phyloP scores from a whole-genome alignment of 2,113 vertebrate genomes.

The Tyto alba region DNA sequence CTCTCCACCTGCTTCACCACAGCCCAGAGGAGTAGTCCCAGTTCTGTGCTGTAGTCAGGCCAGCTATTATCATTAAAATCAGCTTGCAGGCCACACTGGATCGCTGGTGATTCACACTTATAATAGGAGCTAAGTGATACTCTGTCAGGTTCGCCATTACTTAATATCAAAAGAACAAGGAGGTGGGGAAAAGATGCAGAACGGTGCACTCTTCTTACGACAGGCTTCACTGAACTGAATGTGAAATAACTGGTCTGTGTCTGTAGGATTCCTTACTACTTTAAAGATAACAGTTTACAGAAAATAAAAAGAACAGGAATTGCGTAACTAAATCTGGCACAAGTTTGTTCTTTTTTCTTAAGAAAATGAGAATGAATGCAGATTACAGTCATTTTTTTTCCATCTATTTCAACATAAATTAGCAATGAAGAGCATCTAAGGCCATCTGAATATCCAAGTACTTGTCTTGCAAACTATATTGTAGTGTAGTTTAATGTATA shows the following conservation, averaged over 20 bases:
- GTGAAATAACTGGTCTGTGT: neutral
- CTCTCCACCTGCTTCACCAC: neutral
- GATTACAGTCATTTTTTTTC: neutral
- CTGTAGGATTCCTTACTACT: neutral
- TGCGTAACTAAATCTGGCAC: neutral
- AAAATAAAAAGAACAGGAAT: neutral
- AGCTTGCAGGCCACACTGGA: neutral
- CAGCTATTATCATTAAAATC: neutral
- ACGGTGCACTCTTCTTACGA: neutral
- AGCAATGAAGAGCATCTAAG: neutral
- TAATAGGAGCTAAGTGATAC: neutral
- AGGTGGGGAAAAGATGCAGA: neutral
- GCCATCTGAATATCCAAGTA: neutral
- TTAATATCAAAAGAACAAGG: neutral
- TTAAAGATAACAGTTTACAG: neutral
- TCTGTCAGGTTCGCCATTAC: neutral
- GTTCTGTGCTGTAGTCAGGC: neutral
- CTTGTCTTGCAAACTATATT: neutral
- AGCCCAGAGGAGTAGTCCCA: neutral
- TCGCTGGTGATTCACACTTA: neutral
- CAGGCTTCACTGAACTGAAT: neutral
- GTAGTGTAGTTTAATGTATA: neutral
- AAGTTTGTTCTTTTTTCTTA: neutral
- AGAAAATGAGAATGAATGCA: neutral
- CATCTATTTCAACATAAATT: neutral